A percentile compares a stretch with the other conserved stretches of the same genome.
phyloP scores from a whole-genome alignment of 2,113 vertebrate genomes.

The Gymnocephalus cernua region DNA sequence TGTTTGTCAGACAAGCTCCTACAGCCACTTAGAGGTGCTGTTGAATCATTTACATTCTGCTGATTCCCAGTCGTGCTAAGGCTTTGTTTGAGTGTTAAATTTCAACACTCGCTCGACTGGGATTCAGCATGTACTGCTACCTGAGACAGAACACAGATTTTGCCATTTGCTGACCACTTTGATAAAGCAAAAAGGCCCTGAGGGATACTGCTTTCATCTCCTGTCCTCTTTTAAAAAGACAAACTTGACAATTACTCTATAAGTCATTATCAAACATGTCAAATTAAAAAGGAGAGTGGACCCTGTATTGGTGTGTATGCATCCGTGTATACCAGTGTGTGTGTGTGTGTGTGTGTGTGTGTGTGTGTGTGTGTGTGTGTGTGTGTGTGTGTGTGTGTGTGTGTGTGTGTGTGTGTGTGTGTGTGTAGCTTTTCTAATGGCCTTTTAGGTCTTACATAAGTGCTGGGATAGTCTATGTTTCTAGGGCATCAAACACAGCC shows the following conservation, averaged over 20 bases:
- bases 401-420: not conserved
- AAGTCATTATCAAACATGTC: not conserved
- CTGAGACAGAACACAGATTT: conserved; percentile 57
- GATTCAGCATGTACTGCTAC: conserved; percentile 60
- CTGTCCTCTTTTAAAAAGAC: not conserved
- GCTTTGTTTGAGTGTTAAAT: conserved; percentile 50
- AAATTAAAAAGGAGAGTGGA: not conserved
- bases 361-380: too few relatives aligned
- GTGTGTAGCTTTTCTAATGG: conserved; percentile 27
- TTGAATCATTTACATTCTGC: conserved; percentile 76
- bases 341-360: not conserved
- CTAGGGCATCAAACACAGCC: conserved; percentile 71
- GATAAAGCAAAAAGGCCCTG: not conserved
- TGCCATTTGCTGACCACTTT: conserved; percentile 24
- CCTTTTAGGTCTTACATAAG: conserved; percentile 59
- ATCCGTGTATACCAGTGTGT: not conserved
- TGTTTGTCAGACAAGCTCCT: conserved; percentile 53
- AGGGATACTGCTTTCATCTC: conserved; percentile 5
- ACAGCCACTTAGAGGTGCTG: conserved; percentile 79
- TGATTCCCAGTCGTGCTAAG: conserved; percentile 43
- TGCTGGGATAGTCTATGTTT: conserved; percentile 58
- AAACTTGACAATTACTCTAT: not conserved
- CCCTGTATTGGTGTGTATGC: not conserved
- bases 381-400: not conserved
- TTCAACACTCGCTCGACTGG: conserved; percentile 55